Evolutionary conservation across 2,797 vertebrate species (phyloP).

Genomic region (Sylvilagus floridanus): DNA sequence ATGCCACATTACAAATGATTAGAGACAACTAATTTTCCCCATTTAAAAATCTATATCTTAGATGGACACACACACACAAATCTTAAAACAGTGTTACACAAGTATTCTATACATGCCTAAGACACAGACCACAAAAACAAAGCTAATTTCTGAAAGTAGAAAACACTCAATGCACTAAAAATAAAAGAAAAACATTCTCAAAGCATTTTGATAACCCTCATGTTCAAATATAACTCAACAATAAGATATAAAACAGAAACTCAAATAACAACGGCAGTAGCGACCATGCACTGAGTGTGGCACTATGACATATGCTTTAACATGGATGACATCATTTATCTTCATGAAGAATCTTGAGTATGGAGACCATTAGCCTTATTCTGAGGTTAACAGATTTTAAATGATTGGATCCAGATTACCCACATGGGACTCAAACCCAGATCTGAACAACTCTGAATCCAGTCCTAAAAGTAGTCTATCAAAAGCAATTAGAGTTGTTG

Average conservation of each 20-base stretch:
- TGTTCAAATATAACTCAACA: not conserved
- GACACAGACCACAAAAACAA: not conserved
- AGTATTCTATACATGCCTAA: not conserved
- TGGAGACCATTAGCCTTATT: not conserved
- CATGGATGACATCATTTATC: not conserved
- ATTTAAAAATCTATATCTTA: constrained; percentile 36
- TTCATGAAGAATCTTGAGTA: not conserved
- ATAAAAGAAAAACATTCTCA: constrained; percentile 5
- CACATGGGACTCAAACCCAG: not conserved
- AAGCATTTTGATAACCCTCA: not conserved
- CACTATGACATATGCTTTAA: not conserved
- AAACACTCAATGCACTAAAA: constrained; percentile 27
- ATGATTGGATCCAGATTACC: not conserved
- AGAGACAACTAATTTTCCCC: not conserved
- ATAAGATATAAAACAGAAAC: constrained; percentile 32
- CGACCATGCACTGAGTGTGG: not conserved
- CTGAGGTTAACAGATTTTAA: not conserved
- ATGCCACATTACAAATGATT: constrained; percentile 44
- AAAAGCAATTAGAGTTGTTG: constrained; percentile 1
- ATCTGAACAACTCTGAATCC: not conserved
- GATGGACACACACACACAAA: not conserved
- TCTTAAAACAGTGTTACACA: not conserved
- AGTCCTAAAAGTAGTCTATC: not conserved
- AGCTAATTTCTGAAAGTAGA: constrained; percentile 42
- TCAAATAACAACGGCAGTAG: not conserved